Percentiles rank a stretch among this genome's conserved stretches.
Conservation (phyloP, 2,888 invertebrate species). For the Odontocerum albicorne region DNA sequence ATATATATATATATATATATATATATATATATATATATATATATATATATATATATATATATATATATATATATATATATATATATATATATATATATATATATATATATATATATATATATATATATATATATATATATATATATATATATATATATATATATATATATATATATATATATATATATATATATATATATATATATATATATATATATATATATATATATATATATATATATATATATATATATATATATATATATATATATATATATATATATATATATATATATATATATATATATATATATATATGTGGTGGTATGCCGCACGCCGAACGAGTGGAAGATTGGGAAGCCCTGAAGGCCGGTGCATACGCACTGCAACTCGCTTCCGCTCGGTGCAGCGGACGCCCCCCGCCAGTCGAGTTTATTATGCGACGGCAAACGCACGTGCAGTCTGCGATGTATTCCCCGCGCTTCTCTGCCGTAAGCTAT, state of each 20-base stretch:
- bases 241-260: constrained; percentile 3
- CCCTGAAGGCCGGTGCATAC: too few relatives aligned
- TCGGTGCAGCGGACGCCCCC: too few relatives aligned
- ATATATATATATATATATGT: too few relatives aligned
- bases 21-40: constrained; percentile 7
- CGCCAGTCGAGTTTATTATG: too few relatives aligned
- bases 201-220: constrained; percentile 5
- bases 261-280: constrained; percentile 5
- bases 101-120: constrained; percentile 3
- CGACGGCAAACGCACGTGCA: too few relatives aligned
- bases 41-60: constrained; percentile 7
- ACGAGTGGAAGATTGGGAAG: too few relatives aligned
- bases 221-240: constrained; percentile 6
- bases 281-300: constrained; percentile 7
- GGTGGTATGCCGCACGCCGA: too few relatives aligned
- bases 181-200: constrained; percentile 3
- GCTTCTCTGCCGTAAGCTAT: too few relatives aligned
- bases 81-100: constrained; percentile 6
- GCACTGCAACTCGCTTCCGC: too few relatives aligned
- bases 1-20: constrained; percentile 7
- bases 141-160: constrained; percentile 4
- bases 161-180: constrained; percentile 4
- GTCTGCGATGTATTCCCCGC: too few relatives aligned
- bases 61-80: constrained; percentile 7
- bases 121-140: constrained; percentile 5